Base-by-base conservation (phyloP, 2,888 invertebrate species). In the Zygothrica quintamaculata region DNA sequence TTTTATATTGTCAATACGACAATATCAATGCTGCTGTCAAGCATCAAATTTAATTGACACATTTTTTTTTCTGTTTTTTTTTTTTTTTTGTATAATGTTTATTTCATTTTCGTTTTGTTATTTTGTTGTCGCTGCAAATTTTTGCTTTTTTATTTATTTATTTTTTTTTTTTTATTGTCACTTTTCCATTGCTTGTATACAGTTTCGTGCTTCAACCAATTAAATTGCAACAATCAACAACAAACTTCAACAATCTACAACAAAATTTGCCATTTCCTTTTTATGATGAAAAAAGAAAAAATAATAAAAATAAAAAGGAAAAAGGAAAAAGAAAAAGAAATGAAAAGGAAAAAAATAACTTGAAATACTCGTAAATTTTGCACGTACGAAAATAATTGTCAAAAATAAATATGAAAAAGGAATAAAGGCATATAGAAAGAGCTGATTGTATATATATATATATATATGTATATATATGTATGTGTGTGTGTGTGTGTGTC, bases 41-140 rank as follows among this genome's bases (percentile, higher is more conserved):
- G 74, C 66, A 74, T 87, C 74, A 74, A 85, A 86, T 87, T 85
- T 85, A 84, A 84, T 84, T 84, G 87, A 79, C 87, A 87, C 87
- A 74, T 87, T 84, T 74, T 74, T 57, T 61, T 68, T 67, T 56
- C 66, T 11, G 8, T 46, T 31, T 46, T 15, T n/a, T 33, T 16
- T 34, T 46, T 16, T 3, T 7, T 34, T 26, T 57, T n/a, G n/a
- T n/a, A n/a, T n/a, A n/a, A n/a, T n/a, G n/a, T n/a, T n/a, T n/a
- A n/a, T 61, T 60, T 55, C 33, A 40, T 33, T 15, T 31, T 29
- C n/a, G n/a, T n/a, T n/a, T n/a, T n/a, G n/a, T n/a, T n/a, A 5
- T 22, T 22, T 22, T 22, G 18, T 22, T 22, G 18, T 22, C 18
- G 39, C 39, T 4, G 22, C 39, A 13, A 9, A 36, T 13, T 33